A percentile compares a stretch with the other conserved stretches of the same genome.
Conservation (phyloP, 2,888 invertebrate genomes). For the Acanthosoma haemorrhoidale region DNA sequence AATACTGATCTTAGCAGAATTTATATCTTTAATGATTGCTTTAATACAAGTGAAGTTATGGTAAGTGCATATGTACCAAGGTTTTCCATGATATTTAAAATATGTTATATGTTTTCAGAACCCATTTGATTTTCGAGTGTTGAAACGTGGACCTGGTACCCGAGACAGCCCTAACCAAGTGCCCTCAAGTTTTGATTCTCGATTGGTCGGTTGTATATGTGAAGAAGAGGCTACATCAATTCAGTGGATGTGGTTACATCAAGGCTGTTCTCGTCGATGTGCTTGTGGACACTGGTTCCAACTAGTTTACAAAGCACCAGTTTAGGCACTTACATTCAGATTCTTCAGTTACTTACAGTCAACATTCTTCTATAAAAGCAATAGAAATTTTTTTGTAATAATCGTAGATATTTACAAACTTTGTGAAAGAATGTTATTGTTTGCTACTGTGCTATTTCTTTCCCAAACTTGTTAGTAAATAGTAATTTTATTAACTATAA, state of each 20-base stretch:
- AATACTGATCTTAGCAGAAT: too few relatives aligned
- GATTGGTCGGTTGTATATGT: constrained; percentile 86
- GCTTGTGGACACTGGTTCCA: constrained; percentile 97
- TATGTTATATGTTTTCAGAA: constrained; percentile 49
- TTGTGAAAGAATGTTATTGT: neutral
- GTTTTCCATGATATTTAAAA: neutral
- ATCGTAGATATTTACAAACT: neutral
- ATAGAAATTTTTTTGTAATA: neutral
- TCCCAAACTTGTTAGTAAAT: neutral
- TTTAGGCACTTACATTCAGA: constrained; percentile 20
- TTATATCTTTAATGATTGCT: too few relatives aligned
- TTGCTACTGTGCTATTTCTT: neutral
- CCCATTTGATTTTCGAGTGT: constrained; percentile 76
- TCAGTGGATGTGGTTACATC: constrained; percentile 93
- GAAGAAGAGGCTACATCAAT: constrained; percentile 87
- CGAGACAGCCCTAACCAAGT: constrained; percentile 81
- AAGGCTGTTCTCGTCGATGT: constrained; percentile 83
- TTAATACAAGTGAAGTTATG: too few relatives aligned
- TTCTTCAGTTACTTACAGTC: neutral
- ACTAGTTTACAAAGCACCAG: constrained; percentile 49
- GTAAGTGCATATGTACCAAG: too few relatives aligned
- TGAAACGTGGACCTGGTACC: constrained; percentile 76
- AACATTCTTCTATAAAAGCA: neutral
- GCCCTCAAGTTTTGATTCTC: constrained; percentile 82
- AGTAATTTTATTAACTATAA: neutral